Conservation (phyloP, 2,888 invertebrate species). For the Diarsia dahlii region DNA sequence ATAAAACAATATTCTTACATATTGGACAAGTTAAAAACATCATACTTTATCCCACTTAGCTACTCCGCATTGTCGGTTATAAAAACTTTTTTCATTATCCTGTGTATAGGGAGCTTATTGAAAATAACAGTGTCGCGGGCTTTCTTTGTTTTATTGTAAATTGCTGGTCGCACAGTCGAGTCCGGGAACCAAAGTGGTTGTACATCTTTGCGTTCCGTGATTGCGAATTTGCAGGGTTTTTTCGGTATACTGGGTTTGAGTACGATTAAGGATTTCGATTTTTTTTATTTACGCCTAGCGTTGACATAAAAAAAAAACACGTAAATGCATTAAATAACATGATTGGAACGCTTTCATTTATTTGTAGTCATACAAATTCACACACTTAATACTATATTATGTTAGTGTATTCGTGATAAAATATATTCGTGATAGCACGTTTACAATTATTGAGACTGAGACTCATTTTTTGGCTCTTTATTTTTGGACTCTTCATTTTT, state of each 20-base stretch:
- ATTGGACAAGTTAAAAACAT: constrained; percentile 68
- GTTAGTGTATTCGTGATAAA: not conserved
- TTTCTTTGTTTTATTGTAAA: constrained; percentile 82
- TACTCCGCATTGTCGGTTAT: constrained; percentile 81
- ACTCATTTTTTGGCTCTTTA: too few relatives aligned
- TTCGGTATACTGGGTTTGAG: not conserved
- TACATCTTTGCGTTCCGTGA: constrained; percentile 37
- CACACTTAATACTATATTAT: not conserved
- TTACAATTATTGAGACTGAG: too few relatives aligned
- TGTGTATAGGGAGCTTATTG: constrained; percentile 84
- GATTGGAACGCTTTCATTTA: not conserved
- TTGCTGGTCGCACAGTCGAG: constrained; percentile 66
- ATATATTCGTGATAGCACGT: too few relatives aligned
- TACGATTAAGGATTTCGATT: not conserved
- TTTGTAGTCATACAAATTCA: not conserved
- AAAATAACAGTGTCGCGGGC: constrained; percentile 84
- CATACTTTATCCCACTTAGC: constrained; percentile 64
- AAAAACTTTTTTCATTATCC: constrained; percentile 89
- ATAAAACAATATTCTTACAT: constrained; percentile 65
- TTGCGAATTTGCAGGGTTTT: constrained; percentile 22
- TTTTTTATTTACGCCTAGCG: not conserved
- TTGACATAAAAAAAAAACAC: not conserved
- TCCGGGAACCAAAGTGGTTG: constrained; percentile 43
- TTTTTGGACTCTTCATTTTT: too few relatives aligned
- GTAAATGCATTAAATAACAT: not conserved